phyloP scores from a whole-genome alignment of 2,888 invertebrate genomes.

The Melinaea marsaeus region DNA sequence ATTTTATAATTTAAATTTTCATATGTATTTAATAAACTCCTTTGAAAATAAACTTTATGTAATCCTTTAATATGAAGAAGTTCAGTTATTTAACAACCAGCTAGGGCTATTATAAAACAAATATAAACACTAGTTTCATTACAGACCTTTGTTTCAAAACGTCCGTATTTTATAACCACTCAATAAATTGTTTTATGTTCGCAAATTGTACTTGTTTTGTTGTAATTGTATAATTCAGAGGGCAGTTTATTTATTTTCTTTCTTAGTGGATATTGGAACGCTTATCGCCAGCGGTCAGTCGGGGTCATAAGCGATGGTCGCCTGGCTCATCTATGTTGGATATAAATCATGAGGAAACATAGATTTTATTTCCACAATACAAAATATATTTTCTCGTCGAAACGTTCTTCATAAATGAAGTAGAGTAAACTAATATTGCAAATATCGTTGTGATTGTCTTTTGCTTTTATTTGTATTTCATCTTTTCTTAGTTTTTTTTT shows the following conservation, averaged over 20 bases:
- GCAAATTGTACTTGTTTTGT: too few species aligned
- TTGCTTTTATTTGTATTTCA: background rate
- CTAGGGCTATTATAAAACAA: too few species aligned
- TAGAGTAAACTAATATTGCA: background rate
- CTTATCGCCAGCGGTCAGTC: conserved; percentile 73
- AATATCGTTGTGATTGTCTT: conserved; percentile 1
- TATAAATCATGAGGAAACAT: conserved; percentile 75
- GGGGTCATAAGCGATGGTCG: conserved; percentile 55
- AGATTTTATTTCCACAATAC: conserved; percentile 69
- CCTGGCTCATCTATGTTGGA: conserved; percentile 64
- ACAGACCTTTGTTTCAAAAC: too few species aligned
- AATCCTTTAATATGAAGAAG: too few species aligned
- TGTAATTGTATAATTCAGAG: conserved; percentile 59
- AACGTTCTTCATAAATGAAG: conserved; percentile 49
- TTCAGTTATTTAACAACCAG: too few species aligned
- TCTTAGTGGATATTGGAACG: conserved; percentile 60
- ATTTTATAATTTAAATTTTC: too few species aligned
- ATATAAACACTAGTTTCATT: too few species aligned
- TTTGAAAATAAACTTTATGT: too few species aligned
- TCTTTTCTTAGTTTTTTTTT: background rate
- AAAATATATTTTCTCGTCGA: conserved; percentile 60
- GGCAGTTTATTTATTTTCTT: conserved; percentile 73
- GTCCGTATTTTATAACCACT: too few species aligned
- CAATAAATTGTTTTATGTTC: too few species aligned
- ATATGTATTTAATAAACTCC: too few species aligned